phyloP scores from a whole-genome alignment of 2,113 vertebrate species.

The Thalassarche chlororhynchos region DNA sequence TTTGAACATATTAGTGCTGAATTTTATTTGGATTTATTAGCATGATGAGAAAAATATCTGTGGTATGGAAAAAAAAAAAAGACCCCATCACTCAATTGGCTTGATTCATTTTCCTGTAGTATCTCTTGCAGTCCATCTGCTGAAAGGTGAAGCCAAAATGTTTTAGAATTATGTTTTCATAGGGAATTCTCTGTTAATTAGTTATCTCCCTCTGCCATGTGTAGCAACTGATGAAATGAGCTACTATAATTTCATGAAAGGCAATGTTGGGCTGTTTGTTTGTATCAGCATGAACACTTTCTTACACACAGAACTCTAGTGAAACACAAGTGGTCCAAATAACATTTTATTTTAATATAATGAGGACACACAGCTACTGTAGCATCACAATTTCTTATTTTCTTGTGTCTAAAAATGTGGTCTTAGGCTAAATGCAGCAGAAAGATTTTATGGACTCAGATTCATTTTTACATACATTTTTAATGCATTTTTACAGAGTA shows the following conservation, averaged over 20 bases:
- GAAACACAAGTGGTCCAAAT: slow-evolving; percentile 13
- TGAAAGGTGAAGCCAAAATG: slow-evolving; percentile 69
- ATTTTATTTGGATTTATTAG: slow-evolving; percentile 33
- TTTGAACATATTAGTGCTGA: not conserved
- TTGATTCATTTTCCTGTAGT: slow-evolving; percentile 46
- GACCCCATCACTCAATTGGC: not conserved
- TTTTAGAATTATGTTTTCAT: slow-evolving; percentile 71
- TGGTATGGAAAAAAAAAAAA: not conserved
- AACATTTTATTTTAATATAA: slow-evolving; percentile 15
- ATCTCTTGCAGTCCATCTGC: slow-evolving; percentile 67
- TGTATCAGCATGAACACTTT: slow-evolving; percentile 16
- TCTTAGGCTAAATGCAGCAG: not conserved
- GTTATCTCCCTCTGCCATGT: slow-evolving; percentile 67
- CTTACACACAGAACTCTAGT: not conserved
- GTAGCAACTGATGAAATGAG: slow-evolving; percentile 61
- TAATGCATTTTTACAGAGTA: not conserved
- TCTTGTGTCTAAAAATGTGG: not conserved
- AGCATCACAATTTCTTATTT: slow-evolving; percentile 14
- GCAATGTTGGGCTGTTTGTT: slow-evolving; percentile 30
- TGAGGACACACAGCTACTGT: not conserved
- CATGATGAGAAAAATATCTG: slow-evolving; percentile 4
- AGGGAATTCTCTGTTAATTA: slow-evolving; percentile 72
- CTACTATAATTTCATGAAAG: slow-evolving; percentile 57
- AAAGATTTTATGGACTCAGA: not conserved
- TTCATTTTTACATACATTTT: not conserved